A percentile compares a stretch with the other conserved stretches of the same genome.
Conservation (phyloP, 2,797 vertebrate genomes). For the Heterohyrax brucei region DNA sequence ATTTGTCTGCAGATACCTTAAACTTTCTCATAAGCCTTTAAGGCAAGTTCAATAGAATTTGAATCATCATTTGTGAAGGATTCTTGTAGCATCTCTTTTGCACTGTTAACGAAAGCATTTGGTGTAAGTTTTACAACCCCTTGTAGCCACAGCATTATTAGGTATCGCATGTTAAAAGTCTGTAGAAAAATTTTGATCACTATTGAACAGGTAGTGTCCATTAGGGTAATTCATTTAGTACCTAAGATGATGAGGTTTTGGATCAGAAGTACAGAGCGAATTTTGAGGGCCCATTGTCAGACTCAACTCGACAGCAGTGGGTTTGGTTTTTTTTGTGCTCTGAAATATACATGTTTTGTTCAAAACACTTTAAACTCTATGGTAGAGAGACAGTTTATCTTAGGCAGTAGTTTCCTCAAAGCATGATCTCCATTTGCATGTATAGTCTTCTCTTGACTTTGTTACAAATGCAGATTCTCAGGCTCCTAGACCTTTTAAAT, state of each 20-base stretch:
- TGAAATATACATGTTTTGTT: background rate
- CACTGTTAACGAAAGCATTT: background rate
- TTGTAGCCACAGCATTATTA: background rate
- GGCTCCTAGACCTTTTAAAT: slow-evolving; percentile 13
- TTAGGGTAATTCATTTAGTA: background rate
- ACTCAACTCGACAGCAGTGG: too few relatives aligned
- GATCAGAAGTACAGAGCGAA: slow-evolving; percentile 29
- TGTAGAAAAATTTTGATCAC: background rate
- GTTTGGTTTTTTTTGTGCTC: background rate
- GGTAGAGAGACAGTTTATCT: slow-evolving; percentile 15
- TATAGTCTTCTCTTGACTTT: background rate
- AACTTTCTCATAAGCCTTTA: slow-evolving; percentile 1
- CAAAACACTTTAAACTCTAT: background rate
- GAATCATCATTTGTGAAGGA: background rate
- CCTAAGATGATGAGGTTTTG: background rate
- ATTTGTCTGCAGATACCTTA: slow-evolving; percentile 29
- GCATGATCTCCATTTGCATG: background rate
- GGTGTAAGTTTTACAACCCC: background rate
- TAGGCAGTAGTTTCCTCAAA: background rate
- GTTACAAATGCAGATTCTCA: background rate
- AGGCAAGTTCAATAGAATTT: background rate
- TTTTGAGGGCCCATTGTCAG: background rate
- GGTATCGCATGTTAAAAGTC: background rate
- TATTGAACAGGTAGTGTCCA: background rate
- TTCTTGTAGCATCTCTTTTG: slow-evolving; percentile 18